Conservation (phyloP, 2,888 invertebrate species). For the Malachius bipustulatus region DNA sequence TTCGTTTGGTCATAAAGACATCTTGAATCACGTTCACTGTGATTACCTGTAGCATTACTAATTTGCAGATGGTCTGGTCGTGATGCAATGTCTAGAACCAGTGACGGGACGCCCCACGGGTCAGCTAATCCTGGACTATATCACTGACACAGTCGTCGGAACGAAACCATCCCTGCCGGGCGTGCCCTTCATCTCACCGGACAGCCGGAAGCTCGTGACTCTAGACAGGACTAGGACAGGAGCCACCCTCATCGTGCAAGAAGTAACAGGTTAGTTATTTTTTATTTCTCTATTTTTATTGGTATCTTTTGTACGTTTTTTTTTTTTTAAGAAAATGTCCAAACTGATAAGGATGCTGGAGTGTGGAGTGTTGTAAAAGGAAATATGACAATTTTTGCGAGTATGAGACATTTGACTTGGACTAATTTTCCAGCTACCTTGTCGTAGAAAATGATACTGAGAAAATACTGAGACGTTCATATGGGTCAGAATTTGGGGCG, state of each 20-base stretch:
- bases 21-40: no score
- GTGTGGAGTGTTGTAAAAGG: no score
- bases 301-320: no score
- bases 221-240: conserved; percentile 46
- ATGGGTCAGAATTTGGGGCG: no score
- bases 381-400: no score
- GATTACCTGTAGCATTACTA: no score
- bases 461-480: no score
- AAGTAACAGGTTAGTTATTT: conserved; percentile 44
- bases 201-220: conserved; percentile 56
- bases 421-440: no score
- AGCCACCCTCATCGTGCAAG: conserved; percentile 51
- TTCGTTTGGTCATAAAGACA: conserved; percentile 1
- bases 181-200: conserved; percentile 55
- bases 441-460: no score
- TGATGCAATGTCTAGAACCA: conserved; percentile 58
- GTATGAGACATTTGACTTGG: no score
- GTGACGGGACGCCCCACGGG: conserved; percentile 50
- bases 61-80: conserved; percentile 53
- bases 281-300: not conserved
- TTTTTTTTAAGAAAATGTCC: no score
- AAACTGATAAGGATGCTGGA: no score
- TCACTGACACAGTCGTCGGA: conserved; percentile 57
- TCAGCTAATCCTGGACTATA: conserved; percentile 56
- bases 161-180: conserved; percentile 52